Evolutionary conservation across 1,140 invertebrate genomes (phyloP).

Genomic region (Cotesia typhae): DNA sequence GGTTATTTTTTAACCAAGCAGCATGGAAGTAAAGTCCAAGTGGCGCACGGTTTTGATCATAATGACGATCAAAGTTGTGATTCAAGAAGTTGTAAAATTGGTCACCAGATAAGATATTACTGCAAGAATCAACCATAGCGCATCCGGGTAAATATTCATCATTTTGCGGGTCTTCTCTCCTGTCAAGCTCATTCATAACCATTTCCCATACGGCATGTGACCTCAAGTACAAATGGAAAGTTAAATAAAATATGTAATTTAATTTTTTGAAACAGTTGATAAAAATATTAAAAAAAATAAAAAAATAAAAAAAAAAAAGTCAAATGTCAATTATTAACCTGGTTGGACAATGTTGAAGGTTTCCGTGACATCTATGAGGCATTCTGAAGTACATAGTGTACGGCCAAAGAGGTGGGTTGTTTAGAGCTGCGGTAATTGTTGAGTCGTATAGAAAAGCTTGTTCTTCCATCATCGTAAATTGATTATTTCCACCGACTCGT

Average conservation of each 20-base stretch:
- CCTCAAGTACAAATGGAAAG: conserved; percentile 41
- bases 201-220: conserved; percentile 95
- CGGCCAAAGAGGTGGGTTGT: conserved; percentile 93
- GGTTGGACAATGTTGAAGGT: conserved; percentile 91
- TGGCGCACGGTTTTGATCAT: conserved; percentile 92
- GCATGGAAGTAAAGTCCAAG: conserved; percentile 95
- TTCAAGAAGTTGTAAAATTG: conserved; percentile 96
- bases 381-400: conserved; percentile 98
- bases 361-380: conserved; percentile 94
- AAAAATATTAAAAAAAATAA: background rate
- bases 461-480: conserved; percentile 98
- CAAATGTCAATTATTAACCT: conserved; percentile 66
- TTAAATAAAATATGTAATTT: background rate
- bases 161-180: conserved; percentile 88
- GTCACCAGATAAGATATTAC: conserved; percentile 90
- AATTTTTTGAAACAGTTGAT: background rate
- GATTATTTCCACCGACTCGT: conserved; percentile 93
- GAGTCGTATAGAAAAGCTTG: conserved; percentile 96
- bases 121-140: conserved; percentile 96
- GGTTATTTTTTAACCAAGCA: conserved; percentile 94
- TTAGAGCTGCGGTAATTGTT: conserved; percentile 91
- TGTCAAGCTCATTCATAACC: conserved; percentile 96
- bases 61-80: conserved; percentile 95
- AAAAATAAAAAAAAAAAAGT: background rate
- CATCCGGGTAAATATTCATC: conserved; percentile 93